phyloP scores from a whole-genome alignment of 2,888 invertebrate genomes.

The Brenthis ino region DNA sequence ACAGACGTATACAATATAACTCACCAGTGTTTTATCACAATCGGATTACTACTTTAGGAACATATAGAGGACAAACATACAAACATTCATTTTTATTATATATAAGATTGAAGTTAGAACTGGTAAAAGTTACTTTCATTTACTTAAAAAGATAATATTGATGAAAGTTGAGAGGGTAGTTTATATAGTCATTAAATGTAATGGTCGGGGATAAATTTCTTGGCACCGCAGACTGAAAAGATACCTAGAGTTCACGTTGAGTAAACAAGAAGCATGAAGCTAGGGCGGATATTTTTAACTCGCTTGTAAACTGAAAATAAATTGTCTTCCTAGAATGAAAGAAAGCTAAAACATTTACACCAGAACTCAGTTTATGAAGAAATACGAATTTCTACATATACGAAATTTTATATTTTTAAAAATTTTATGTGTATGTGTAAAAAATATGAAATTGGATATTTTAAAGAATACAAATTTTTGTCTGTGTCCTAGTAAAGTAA shows the following conservation, averaged over 20 bases:
- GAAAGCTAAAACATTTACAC: no score
- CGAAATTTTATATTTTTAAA: no score
- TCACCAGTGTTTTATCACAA: no score
- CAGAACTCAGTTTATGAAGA: no score
- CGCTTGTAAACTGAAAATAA: slow-evolving; percentile 23
- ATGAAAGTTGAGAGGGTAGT: slow-evolving; percentile 21
- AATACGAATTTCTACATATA: no score
- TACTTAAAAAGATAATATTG: slow-evolving; percentile 25
- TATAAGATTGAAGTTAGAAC: neutral
- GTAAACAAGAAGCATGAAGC: slow-evolving; percentile 36
- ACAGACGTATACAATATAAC: no score
- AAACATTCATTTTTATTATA: neutral
- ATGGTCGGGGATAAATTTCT: slow-evolving; percentile 36
- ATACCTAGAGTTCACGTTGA: slow-evolving; percentile 31
- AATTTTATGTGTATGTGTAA: no score
- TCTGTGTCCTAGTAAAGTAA: no score
- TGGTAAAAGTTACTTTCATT: slow-evolving; percentile 5
- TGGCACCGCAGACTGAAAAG: slow-evolving; percentile 33
- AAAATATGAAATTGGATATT: no score
- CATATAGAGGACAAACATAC: no score
- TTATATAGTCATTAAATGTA: slow-evolving; percentile 34
- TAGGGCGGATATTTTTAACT: slow-evolving; percentile 35
- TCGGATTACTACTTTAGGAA: no score
- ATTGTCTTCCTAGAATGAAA: neutral
- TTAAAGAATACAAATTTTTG: no score